These are phyloP conservation scores for Polymixis flavicincta DNA, from an alignment of 2,888 invertebrate genomes.

Conservation along the genomic window DNA sequence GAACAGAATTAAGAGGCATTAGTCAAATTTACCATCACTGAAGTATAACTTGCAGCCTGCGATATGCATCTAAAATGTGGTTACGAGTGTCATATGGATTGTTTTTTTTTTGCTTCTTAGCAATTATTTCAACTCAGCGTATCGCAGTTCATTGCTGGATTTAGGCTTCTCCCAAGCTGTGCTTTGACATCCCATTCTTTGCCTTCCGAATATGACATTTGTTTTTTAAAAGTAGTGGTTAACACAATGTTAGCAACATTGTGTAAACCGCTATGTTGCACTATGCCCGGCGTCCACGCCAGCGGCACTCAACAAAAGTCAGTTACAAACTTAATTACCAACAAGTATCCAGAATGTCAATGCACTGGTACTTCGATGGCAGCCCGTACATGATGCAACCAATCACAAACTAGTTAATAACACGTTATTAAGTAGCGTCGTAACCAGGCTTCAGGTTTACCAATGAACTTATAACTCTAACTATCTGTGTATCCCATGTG, in stretches of 20 bases:
- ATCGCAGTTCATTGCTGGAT: not conserved
- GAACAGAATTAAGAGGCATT: not conserved
- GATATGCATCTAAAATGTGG: not conserved
- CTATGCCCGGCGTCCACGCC: not conserved
- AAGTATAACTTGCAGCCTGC: not conserved
- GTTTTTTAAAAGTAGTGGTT: no score
- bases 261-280: no score
- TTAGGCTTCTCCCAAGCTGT: not conserved
- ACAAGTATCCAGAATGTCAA: not conserved
- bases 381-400: not conserved
- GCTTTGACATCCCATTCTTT: not conserved
- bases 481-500: no score
- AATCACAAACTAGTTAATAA: not conserved
- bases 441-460: no score
- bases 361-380: not conserved
- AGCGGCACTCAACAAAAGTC: not conserved
- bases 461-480: no score
- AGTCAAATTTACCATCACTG: not conserved
- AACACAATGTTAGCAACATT: no score
- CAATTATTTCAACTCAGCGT: not conserved
- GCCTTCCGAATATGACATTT: not conserved
- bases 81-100: not conserved
- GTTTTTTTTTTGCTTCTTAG: not conserved
- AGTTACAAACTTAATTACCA: not conserved
- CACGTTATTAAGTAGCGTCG: not conserved